These are phyloP conservation scores for Orthonevra nobilis DNA, from an alignment of 2,888 invertebrate genomes.

Conservation along the genomic window DNA sequence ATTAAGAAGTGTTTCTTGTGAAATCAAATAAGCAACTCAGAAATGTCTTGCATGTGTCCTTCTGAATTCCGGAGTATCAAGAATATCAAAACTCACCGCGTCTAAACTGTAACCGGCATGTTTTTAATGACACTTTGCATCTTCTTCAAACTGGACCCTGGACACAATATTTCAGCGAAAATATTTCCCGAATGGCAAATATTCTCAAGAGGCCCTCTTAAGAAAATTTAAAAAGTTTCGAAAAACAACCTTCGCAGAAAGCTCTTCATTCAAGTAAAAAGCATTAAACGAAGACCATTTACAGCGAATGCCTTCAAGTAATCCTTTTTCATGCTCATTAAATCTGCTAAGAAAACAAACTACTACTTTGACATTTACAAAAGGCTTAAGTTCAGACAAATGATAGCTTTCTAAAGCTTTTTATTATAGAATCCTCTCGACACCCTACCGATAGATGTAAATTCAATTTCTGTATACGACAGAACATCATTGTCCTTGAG, in stretches of 20 bases:
- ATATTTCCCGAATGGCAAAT: not conserved
- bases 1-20: too few relatives aligned
- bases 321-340: slow-evolving; percentile 61
- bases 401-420: slow-evolving; percentile 47
- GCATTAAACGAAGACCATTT: slow-evolving; percentile 1
- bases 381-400: slow-evolving; percentile 53
- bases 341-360: slow-evolving; percentile 45
- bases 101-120: not conserved
- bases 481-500: slow-evolving; percentile 43
- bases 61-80: too few relatives aligned
- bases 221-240: not conserved
- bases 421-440: slow-evolving; percentile 38
- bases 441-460: slow-evolving; percentile 18
- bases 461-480: slow-evolving; percentile 42
- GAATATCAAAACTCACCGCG: too few relatives aligned
- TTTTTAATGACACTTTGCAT: not conserved
- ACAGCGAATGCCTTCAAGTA: slow-evolving; percentile 21
- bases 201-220: too few relatives aligned
- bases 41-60: too few relatives aligned
- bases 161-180: not conserved
- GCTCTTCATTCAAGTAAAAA: not conserved
- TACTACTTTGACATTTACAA: slow-evolving; percentile 47
- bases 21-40: too few relatives aligned
- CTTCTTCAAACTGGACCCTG: not conserved
- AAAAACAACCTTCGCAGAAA: not conserved